Percentiles rank a stretch among this genome's conserved stretches.
phyloP scores from a whole-genome alignment of 2,797 vertebrate species.

The Crypturellus tataupa region DNA sequence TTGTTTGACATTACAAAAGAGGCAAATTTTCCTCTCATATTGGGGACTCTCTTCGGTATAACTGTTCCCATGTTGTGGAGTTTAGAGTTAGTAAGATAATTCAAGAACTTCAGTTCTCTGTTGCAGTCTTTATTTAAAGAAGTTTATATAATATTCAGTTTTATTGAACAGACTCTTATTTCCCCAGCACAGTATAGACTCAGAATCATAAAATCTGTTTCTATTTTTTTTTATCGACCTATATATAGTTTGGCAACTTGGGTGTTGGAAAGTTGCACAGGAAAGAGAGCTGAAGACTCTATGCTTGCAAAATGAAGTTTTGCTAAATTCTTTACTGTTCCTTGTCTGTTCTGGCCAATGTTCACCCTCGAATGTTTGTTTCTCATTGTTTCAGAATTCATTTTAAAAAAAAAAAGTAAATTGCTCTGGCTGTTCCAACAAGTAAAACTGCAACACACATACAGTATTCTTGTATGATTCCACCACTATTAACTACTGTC shows the following conservation, averaged over 20 bases:
- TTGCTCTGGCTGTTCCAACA: neutral
- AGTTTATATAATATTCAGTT: neutral
- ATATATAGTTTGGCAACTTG: neutral
- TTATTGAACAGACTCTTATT: neutral
- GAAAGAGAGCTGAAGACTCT: neutral
- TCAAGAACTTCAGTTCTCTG: neutral
- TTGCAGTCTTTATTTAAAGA: neutral
- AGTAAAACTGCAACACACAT: neutral
- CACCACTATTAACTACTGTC: neutral
- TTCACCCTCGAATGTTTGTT: neutral
- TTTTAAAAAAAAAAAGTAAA: too few species aligned
- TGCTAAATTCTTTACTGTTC: neutral
- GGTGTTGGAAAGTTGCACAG: neutral
- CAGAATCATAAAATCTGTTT: neutral
- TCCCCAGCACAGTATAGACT: neutral
- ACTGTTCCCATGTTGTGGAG: neutral
- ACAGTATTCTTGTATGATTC: neutral
- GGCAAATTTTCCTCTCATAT: neutral
- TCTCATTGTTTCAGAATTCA: neutral
- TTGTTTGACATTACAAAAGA: rapidly evolving
- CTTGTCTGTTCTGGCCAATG: neutral
- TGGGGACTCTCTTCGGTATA: neutral
- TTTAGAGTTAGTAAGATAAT: neutral
- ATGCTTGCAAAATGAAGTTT: neutral
- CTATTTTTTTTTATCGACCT: neutral